Evolutionary conservation across 2,888 invertebrate genomes (phyloP).

Genomic region (Meta bourneti): DNA sequence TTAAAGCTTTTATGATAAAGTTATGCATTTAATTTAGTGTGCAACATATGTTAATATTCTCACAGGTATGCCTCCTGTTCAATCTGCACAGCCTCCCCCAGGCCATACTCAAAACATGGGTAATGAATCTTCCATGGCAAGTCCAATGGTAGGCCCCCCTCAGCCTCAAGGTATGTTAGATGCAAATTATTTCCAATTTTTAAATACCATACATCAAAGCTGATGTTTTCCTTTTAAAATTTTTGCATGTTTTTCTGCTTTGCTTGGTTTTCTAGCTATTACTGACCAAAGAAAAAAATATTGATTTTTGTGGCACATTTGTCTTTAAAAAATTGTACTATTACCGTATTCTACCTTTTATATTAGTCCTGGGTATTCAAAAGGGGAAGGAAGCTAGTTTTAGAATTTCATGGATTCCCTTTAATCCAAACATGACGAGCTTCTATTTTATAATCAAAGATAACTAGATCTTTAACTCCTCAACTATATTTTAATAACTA

Average conservation of each 20-base stretch:
- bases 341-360: neutral
- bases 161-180: slow-evolving; percentile 68
- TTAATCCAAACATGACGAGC: too few relatives aligned
- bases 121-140: slow-evolving; percentile 68
- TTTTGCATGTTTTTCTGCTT: slow-evolving; percentile 34
- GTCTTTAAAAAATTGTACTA: neutral
- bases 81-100: slow-evolving; percentile 65
- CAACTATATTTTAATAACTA: too few relatives aligned
- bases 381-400: neutral
- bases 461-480: too few relatives aligned
- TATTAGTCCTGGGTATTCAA: neutral
- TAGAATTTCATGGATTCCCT: too few relatives aligned
- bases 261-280: slow-evolving; percentile 18
- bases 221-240: neutral
- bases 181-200: neutral
- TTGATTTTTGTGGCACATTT: slow-evolving; percentile 51
- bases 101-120: slow-evolving; percentile 65
- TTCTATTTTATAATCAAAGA: too few relatives aligned
- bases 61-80: slow-evolving; percentile 73
- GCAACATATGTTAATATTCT: neutral
- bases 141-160: slow-evolving; percentile 70
- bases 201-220: neutral
- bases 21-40: neutral
- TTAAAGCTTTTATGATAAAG: too few relatives aligned
- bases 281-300: slow-evolving; percentile 31